phyloP scores from a whole-genome alignment of 2,113 vertebrate genomes.

The Chiloscyllium plagiosum region DNA sequence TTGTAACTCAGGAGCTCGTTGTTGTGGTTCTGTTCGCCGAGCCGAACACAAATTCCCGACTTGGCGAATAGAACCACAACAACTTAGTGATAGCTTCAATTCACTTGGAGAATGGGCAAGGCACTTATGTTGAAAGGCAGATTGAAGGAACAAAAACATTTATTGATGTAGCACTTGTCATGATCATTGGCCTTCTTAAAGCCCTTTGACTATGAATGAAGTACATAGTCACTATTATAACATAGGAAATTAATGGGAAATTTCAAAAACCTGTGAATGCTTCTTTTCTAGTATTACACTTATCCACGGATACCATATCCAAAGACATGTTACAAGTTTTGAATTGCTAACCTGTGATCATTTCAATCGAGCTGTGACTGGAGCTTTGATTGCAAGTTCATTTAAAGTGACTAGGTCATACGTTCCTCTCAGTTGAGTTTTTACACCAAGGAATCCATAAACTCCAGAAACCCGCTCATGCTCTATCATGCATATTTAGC shows the following conservation, averaged over 20 bases:
- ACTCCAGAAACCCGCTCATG: neutral
- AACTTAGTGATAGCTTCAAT: neutral
- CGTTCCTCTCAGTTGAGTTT: neutral
- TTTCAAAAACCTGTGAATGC: neutral
- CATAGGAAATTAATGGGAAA: neutral
- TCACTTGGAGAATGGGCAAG: neutral
- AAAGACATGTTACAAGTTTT: neutral
- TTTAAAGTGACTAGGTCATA: neutral
- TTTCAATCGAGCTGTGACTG: neutral
- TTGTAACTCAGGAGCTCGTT: no score
- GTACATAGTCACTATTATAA: neutral
- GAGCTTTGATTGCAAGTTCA: neutral
- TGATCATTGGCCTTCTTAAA: neutral
- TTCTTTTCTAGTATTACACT: neutral
- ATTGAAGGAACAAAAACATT: neutral
- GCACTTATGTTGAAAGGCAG: neutral
- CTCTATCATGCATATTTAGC: neutral
- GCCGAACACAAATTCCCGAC: no score
- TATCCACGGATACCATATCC: neutral
- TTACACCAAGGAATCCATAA: neutral
- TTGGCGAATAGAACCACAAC: no score
- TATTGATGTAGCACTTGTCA: neutral
- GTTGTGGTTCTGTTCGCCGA: no score
- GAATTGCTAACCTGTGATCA: neutral
- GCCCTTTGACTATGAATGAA: neutral